These are phyloP conservation scores for Xiphophorus hellerii DNA, from an alignment of 2,113 vertebrate species.

Conservation along the genomic window DNA sequence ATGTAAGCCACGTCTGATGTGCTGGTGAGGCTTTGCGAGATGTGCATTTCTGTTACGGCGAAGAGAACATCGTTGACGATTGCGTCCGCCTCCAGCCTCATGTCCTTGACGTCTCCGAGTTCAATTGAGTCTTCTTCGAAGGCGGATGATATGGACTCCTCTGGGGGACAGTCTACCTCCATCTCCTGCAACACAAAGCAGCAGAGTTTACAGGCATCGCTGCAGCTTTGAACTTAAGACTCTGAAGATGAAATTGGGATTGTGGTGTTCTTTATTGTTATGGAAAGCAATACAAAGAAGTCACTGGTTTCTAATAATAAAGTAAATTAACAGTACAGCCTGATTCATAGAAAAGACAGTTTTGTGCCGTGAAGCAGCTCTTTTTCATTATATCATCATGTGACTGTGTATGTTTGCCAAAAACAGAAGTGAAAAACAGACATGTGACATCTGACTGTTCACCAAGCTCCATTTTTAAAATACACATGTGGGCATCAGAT, in stretches of 20 bases:
- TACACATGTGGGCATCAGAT: not conserved
- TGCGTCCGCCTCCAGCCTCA: conserved; percentile 94
- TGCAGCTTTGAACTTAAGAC: not conserved
- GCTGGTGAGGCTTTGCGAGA: conserved; percentile 88
- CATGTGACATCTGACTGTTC: not conserved
- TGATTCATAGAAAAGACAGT: not conserved
- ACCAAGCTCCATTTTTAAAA: not conserved
- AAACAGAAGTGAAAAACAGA: conserved; percentile 31
- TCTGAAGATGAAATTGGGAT: not conserved
- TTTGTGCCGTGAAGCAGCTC: not conserved
- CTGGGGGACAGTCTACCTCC: conserved; percentile 87
- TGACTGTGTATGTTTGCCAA: not conserved
- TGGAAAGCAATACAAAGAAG: not conserved
- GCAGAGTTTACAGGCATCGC: not conserved
- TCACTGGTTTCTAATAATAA: not conserved
- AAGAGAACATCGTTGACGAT: conserved; percentile 96
- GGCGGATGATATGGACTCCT: conserved; percentile 80
- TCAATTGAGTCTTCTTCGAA: conserved; percentile 85
- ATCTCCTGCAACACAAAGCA: conserved; percentile 77
- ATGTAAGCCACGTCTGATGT: conserved; percentile 91
- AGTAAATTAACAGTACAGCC: not conserved
- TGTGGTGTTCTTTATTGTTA: not conserved
- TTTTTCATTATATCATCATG: not conserved
- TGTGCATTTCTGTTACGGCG: conserved; percentile 91
- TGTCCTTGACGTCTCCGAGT: conserved; percentile 91